Evolutionary conservation across 1,140 invertebrate species (phyloP).

Genomic region (Drosophila erecta): DNA sequence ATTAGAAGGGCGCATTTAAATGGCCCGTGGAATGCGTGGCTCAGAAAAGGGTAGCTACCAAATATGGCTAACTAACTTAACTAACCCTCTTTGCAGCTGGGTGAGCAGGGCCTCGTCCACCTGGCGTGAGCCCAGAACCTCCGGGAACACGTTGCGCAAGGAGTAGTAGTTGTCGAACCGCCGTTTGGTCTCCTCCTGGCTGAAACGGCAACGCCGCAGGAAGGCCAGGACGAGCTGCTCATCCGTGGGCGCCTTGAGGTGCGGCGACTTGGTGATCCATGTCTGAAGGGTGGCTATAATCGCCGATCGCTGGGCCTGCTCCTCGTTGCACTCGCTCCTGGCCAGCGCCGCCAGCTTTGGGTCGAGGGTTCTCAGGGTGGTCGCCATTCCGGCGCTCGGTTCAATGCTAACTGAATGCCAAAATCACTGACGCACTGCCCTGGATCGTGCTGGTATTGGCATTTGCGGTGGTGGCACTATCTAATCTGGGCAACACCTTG

Average conservation of each 20-base stretch:
- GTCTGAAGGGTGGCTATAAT: constrained; percentile 85
- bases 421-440: constrained; percentile 5
- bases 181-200: constrained; percentile 87
- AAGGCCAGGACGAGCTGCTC: constrained; percentile 87
- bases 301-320: constrained; percentile 84
- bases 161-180: constrained; percentile 88
- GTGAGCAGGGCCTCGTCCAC: constrained; percentile 75
- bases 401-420: constrained; percentile 42
- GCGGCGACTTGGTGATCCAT: constrained; percentile 88
- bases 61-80: no score
- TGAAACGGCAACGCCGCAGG: constrained; percentile 88
- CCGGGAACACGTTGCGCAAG: constrained; percentile 86
- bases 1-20: constrained; percentile 15
- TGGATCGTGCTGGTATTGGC: neutral
- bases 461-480: constrained; percentile 24
- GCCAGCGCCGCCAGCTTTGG: constrained; percentile 72
- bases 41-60: neutral
- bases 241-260: constrained; percentile 85
- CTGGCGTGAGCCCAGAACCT: constrained; percentile 84
- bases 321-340: constrained; percentile 87
- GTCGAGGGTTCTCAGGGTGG: constrained; percentile 54
- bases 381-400: constrained; percentile 52
- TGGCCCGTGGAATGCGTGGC: neutral
- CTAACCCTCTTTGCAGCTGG: constrained; percentile 85
- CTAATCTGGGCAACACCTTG: constrained; percentile 58